Evolutionary conservation across 2,888 invertebrate species (phyloP), one percentile per base, ranked within the genome.

Genomic region (Agrotis puta): DNA sequence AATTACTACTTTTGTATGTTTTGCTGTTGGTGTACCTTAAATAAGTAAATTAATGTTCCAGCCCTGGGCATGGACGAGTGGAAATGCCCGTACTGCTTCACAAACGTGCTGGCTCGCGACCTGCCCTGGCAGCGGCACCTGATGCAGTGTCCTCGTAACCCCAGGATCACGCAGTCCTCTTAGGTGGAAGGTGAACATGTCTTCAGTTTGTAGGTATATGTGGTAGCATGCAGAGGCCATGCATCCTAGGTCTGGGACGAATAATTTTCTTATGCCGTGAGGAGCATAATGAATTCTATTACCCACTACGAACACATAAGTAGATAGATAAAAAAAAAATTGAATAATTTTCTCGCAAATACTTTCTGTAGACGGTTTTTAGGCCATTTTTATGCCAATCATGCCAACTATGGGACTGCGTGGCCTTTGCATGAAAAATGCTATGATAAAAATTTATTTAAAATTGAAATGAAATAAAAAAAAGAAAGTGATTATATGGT

Each of bases 61-160:
- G 95, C 95, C 2, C 77, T 95, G 2, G 94, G 95, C 51, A 84
- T 94, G 83, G 98, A 98, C 48, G 97, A 97, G 77, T 98, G 97
- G 91, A 97, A 98, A 85, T 99, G 99, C 90, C 98, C 99, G 0
- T 96, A 99, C 76, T 99, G 99, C 90, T 98, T 98, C 86, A 97
- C 97, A 77, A 98, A 98, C 90, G 97, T 99, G 2, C 95, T 97
- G 80, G 96, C 97, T 9, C 97, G 97, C 20, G 98, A 98, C 88
- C 97, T 98, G 64, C 98, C 98, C 22, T 99, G 99, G 99, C 97
- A 98, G 89, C 96, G 97, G 62, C 98, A 98, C 89, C 96, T 98
- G 45, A 97, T 97, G 97, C 97, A 97, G 79, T 96, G 96, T 70
- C 93, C 94, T 0, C 87, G 95, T 47, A 96, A 96, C 84, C 95